Percentiles rank a stretch among this genome's conserved stretches.
phyloP scores from a whole-genome alignment of 2,888 invertebrate species.

The Phlogophora meticulosa region DNA sequence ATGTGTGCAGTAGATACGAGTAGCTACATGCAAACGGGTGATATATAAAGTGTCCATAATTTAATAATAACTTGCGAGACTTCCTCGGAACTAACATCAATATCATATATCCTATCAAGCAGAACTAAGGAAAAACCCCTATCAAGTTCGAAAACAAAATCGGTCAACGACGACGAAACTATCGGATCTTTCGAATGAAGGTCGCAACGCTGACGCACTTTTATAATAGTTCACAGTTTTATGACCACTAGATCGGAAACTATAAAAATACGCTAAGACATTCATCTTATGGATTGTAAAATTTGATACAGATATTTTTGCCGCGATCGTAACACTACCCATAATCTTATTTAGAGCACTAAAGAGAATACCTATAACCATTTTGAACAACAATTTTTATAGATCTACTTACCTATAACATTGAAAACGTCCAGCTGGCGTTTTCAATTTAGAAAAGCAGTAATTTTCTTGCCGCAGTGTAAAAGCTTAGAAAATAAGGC shows the following conservation, averaged over 20 bases:
- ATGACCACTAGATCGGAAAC: constrained; percentile 81
- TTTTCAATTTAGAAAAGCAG: constrained; percentile 37
- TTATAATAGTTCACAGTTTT: constrained; percentile 79
- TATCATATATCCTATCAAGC: constrained; percentile 19
- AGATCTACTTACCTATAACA: constrained; percentile 24
- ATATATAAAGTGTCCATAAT: constrained; percentile 24
- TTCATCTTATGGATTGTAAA: constrained; percentile 73
- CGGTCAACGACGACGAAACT: constrained; percentile 44
- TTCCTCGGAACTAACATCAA: constrained; percentile 40
- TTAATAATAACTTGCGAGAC: constrained; percentile 30
- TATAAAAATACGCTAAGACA: constrained; percentile 81
- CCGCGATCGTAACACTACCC: constrained; percentile 38
- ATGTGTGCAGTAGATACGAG: background rate
- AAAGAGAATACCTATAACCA: constrained; percentile 29
- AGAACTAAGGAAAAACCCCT: constrained; percentile 28
- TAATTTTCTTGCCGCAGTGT: constrained; percentile 37
- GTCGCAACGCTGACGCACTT: constrained; percentile 80
- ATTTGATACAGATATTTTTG: constrained; percentile 65
- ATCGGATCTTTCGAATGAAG: constrained; percentile 67
- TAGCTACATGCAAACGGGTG: background rate
- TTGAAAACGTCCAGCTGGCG: constrained; percentile 12
- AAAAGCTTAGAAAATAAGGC: constrained; percentile 77
- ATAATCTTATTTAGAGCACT: constrained; percentile 56
- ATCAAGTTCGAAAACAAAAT: constrained; percentile 48
- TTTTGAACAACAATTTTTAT: constrained; percentile 41